phyloP scores from a whole-genome alignment of 2,797 vertebrate species.

The Sus cebifrons region DNA sequence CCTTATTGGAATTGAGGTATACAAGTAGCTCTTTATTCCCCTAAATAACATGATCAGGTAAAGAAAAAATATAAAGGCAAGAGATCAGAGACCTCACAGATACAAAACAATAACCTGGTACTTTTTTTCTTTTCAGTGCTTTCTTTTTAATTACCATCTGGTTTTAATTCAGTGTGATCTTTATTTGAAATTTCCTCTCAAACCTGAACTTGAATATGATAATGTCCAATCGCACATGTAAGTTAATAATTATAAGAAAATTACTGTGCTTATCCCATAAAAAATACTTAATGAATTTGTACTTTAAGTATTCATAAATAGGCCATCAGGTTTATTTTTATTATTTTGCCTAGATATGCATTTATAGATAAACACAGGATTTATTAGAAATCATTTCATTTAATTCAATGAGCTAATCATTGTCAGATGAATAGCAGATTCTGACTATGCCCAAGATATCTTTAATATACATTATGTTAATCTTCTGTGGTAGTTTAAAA shows the following conservation, averaged over 20 bases:
- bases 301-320: background rate
- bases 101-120: background rate
- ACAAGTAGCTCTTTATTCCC: background rate
- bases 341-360: background rate
- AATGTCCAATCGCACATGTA: background rate
- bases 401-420: background rate
- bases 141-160: background rate
- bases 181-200: slow-evolving; percentile 10
- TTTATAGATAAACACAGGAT: background rate
- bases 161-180: background rate
- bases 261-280: background rate
- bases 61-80: background rate
- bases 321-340: background rate
- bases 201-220: slow-evolving; percentile 28
- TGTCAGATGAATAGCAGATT: background rate
- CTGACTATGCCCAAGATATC: background rate
- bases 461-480: background rate
- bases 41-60: background rate
- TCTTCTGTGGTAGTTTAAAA: background rate
- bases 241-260: background rate
- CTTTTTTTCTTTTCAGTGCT: background rate
- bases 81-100: background rate
- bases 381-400: slow-evolving; percentile 38
- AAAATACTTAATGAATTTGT: background rate
- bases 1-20: slow-evolving; percentile 46